Evolutionary conservation across 2,888 invertebrate species (phyloP).

Genomic region (Parnassius orleans): DNA sequence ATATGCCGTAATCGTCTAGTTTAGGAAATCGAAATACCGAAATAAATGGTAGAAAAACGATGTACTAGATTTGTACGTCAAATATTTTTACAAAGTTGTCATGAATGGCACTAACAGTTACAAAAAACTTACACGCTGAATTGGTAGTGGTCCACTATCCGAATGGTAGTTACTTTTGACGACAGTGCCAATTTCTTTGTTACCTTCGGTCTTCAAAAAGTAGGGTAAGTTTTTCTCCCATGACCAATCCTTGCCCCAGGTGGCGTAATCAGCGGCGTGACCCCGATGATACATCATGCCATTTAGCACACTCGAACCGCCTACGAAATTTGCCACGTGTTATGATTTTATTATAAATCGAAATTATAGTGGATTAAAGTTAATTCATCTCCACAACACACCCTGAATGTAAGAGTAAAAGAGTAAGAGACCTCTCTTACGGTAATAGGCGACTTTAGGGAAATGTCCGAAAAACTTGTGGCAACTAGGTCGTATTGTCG

Average conservation of each 20-base stretch:
- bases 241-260: constrained; percentile 87
- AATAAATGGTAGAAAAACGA: too few species aligned
- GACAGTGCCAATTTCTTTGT: constrained; percentile 77
- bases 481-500: too few species aligned
- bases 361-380: too few species aligned
- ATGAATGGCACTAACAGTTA: not conserved
- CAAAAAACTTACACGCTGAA: constrained; percentile 56
- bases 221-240: constrained; percentile 85
- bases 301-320: constrained; percentile 86
- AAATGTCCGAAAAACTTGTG: too few species aligned
- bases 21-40: too few species aligned
- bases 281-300: constrained; percentile 92
- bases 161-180: constrained; percentile 80
- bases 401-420: too few species aligned
- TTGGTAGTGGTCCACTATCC: constrained; percentile 78
- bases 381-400: too few species aligned
- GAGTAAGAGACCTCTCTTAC: too few species aligned
- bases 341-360: too few species aligned
- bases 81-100: not conserved
- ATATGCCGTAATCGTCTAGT: too few species aligned
- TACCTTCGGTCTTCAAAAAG: constrained; percentile 84
- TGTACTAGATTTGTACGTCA: too few species aligned
- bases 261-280: constrained; percentile 85
- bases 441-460: too few species aligned
- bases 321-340: constrained; percentile 48